Base-by-base conservation (phyloP, 1,140 invertebrate species). In the Solen grandis region DNA sequence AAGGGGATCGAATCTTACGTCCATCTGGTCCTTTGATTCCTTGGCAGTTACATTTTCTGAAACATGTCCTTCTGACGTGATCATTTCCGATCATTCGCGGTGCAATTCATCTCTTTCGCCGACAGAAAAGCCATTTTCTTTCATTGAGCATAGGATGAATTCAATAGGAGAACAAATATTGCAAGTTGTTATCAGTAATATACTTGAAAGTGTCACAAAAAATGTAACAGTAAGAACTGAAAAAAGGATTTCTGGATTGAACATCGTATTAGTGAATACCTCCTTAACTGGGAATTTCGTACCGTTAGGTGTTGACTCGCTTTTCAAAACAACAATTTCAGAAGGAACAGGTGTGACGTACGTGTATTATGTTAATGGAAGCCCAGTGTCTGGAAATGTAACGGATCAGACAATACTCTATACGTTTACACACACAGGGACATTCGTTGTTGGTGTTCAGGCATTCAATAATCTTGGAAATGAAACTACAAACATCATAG, bases 81-180 rank as follows among this genome's bases (percentile, higher is more conserved):
- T 60, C 29, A 2, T 72, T 33, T 1, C 19, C 4, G 38, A 78
- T 16, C 55, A n/a, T 0, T 27, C 68, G 27, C 74, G 70, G 36
- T 79, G 72, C 25, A 78, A 77, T 52, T 14, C 76, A 25, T 66
- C 62, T 31, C 65, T 83, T 22, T 73, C 57, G 35, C 68, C 68
- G 77, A 62, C 85, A 25, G 38, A 75, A 1, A 66, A 72, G 46
- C 85, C 84, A 19, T 88, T 81, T 66, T 65, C 82, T 19, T 46
- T 31, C 19, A 65, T 82, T 13, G 27, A 38, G 8, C 50, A 81
- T 22, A 80, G 35, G 10, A 78, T 83, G 31, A 36, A 59, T 22
- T n/a, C 62, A 14, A 4, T 62, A 2, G 57, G 55, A 1, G 66
- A 14, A 2, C 16, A 62, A 8, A 63, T 10, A 16, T 25, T 79